Conservation (phyloP, 1,140 invertebrate species). For the Oncopodura yosiiana region DNA sequence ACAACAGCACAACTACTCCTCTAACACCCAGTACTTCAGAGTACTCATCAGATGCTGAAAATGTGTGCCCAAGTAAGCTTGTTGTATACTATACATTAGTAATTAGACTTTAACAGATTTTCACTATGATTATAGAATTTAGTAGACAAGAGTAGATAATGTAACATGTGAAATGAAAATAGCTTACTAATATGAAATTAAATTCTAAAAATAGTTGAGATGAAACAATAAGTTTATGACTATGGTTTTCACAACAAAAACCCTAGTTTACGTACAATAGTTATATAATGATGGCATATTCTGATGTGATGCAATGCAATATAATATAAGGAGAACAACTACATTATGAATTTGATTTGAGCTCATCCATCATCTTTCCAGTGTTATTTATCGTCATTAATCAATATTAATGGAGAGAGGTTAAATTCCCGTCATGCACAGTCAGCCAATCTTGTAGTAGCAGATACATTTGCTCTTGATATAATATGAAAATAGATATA, state of each 20-base stretch:
- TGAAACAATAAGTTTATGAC: neutral
- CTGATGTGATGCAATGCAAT: too few relatives aligned
- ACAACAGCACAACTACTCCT: constrained; percentile 40
- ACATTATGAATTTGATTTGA: neutral
- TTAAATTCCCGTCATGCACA: constrained; percentile 5
- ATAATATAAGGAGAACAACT: too few relatives aligned
- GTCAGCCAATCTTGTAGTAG: too few relatives aligned
- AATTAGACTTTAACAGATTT: neutral
- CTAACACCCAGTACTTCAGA: constrained; percentile 59
- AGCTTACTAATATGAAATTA: neutral
- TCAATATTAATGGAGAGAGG: constrained; percentile 16
- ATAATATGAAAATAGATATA: too few relatives aligned
- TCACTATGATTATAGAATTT: neutral
- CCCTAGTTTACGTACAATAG: neutral
- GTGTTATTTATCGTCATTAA: constrained; percentile 18
- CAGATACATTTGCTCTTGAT: too few relatives aligned
- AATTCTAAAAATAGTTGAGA: neutral
- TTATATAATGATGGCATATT: too few relatives aligned
- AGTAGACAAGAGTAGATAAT: neutral
- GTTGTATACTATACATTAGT: neutral
- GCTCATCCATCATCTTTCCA: constrained; percentile 16
- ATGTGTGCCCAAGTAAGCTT: constrained; percentile 33
- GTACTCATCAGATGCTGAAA: constrained; percentile 53
- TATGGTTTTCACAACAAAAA: neutral
- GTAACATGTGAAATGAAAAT: neutral